phyloP scores from a whole-genome alignment of 2,888 invertebrate genomes.

The Blastobasis lacticolella region DNA sequence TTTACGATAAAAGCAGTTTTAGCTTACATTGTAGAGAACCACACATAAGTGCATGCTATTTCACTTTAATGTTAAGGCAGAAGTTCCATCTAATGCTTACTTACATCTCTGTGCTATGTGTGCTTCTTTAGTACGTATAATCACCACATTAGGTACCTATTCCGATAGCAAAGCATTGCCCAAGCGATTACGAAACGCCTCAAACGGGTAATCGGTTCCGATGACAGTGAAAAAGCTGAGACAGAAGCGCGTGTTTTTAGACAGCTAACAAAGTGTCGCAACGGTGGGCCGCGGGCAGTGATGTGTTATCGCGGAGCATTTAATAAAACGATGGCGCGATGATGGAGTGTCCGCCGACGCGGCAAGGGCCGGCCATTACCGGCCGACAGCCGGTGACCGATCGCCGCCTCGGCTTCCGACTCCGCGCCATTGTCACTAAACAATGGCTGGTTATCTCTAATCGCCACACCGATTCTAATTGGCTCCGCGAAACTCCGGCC shows the following conservation, averaged over 20 bases:
- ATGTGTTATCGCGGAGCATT: slow-evolving; percentile 46
- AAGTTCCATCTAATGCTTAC: too few species aligned
- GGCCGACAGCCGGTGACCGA: slow-evolving; percentile 66
- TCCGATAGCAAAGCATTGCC: background rate
- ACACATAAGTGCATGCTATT: background rate
- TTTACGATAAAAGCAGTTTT: slow-evolving; percentile 53
- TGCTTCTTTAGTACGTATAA: too few species aligned
- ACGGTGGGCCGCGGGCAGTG: slow-evolving; percentile 31
- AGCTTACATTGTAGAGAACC: slow-evolving; percentile 53
- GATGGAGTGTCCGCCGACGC: slow-evolving; percentile 52
- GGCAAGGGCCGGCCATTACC: slow-evolving; percentile 53
- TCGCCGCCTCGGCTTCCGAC: slow-evolving; percentile 46
- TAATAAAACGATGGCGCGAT: slow-evolving; percentile 53
- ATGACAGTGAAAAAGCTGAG: slow-evolving; percentile 24
- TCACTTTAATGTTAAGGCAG: background rate
- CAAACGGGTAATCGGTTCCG: slow-evolving; percentile 19
- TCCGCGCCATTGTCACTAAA: slow-evolving; percentile 55
- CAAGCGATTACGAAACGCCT: background rate
- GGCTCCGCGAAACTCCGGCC: slow-evolving; percentile 52
- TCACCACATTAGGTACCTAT: too few species aligned
- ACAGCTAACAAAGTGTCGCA: slow-evolving; percentile 50
- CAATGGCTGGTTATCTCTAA: slow-evolving; percentile 67
- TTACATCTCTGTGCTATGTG: too few species aligned
- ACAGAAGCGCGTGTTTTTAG: slow-evolving; percentile 37
- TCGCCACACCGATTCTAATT: slow-evolving; percentile 68